These are phyloP conservation scores for Phylloscopus trochiloides DNA, from an alignment of 2,113 vertebrate species.

Conservation along the genomic window DNA sequence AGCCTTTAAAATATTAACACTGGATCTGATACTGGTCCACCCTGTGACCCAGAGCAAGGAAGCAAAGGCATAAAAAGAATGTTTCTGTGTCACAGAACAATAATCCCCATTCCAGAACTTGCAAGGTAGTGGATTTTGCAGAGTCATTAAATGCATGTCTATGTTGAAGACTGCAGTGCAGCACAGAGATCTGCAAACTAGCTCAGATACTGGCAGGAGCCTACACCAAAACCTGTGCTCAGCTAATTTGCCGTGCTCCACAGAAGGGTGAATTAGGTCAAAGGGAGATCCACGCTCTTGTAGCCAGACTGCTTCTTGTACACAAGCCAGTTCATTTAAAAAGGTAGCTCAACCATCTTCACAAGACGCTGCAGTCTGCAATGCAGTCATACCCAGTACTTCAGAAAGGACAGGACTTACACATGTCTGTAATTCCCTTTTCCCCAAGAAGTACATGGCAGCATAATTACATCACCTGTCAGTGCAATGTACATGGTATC, in stretches of 20 bases:
- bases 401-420: background rate
- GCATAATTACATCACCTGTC: background rate
- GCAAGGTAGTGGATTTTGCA: constrained; percentile 33
- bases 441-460: background rate
- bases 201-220: background rate
- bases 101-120: background rate
- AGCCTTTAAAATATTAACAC: constrained; percentile 31
- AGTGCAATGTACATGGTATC: background rate
- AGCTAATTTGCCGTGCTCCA: background rate
- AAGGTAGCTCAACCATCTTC: background rate
- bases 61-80: background rate
- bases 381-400: constrained; percentile 21
- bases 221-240: background rate
- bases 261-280: background rate
- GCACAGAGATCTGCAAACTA: background rate
- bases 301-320: background rate
- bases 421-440: background rate
- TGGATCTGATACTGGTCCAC: background rate
- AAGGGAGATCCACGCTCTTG: background rate
- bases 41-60: background rate
- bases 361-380: constrained; percentile 6
- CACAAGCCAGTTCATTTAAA: background rate
- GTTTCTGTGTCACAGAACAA: background rate
- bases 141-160: constrained; percentile 34
- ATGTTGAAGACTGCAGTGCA: constrained; percentile 54